Evolutionary conservation across 2,888 invertebrate species (phyloP).

Genomic region (Rhorus exstirpatorius): DNA sequence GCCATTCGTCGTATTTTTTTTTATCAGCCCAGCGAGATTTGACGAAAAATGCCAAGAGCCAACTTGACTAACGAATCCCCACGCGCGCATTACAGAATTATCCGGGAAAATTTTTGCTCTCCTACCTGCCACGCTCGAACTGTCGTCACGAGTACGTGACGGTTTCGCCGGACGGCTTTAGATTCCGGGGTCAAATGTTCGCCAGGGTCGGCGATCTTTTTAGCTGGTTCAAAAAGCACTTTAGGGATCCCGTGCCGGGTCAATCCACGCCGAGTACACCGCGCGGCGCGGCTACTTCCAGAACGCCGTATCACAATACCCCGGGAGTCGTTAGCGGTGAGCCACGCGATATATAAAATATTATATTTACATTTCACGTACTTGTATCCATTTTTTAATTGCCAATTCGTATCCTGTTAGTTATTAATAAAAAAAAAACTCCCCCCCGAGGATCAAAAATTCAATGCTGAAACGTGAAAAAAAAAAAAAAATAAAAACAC

Average conservation of each 20-base stretch:
- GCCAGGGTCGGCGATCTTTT: constrained; percentile 93
- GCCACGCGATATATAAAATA: background rate
- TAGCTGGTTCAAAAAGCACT: constrained; percentile 99
- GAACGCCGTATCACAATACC: constrained; percentile 89
- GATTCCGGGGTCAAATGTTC: constrained; percentile 96
- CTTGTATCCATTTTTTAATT: no score
- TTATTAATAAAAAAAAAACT: no score
- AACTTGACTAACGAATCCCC: no score
- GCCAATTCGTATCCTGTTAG: no score
- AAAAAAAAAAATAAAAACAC: no score
- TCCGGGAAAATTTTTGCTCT: constrained; percentile 97
- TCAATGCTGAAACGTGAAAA: no score
- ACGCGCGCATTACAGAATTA: constrained; percentile 89
- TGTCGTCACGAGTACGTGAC: constrained; percentile 97
- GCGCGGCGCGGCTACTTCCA: constrained; percentile 87
- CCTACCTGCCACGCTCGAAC: constrained; percentile 95
- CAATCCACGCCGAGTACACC: constrained; percentile 91
- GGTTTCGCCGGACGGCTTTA: constrained; percentile 96
- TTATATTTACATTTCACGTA: no score
- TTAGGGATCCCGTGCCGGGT: constrained; percentile 94
- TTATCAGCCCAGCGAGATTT: no score
- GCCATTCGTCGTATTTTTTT: no score
- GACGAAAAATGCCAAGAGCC: no score
- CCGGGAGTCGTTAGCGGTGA: constrained; percentile 82
- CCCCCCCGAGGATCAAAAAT: no score